Base-by-base conservation (phyloP, 2,888 invertebrate genomes). In the Ichneumon xanthorius region DNA sequence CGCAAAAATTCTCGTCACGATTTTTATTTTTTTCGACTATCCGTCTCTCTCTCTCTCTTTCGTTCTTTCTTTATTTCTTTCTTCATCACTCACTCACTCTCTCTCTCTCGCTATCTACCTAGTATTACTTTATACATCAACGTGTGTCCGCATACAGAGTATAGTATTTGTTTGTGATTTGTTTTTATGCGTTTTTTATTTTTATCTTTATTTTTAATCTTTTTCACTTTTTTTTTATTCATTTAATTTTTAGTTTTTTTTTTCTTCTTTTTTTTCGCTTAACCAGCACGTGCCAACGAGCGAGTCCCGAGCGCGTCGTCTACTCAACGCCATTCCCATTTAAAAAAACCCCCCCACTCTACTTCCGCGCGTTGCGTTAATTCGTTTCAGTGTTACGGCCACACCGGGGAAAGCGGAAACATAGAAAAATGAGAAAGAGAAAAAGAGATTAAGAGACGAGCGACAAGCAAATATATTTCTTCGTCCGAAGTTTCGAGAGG, bases 121-220 rank as follows among this genome's bases (percentile, higher is more conserved):
- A 83, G 76, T 84, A 88, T 89, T 88, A 89, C 88, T 89, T 90
- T 89, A 89, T 90, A 89, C 89, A 90, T 89, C 88, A 87, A 89
- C 88, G 88, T 89, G 87, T 89, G 87, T 90, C 87, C 88, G 88
- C 89, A 87, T 88, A 89, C 87, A 88, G 88, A 88, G 88, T 89
- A 89, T 87, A 89, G 76, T 83, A 80, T 82, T 80, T 48, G 45
- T 80, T 68, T 86, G 77, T 75, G 68, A 61, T 83, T 83, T 53
- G 80, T 67, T 77, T 40, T 40, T 45, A 79, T 78, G 73, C 79
- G 67, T 70, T 65, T 70, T 58, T 76, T 48, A 37, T 78, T 67
- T 67, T 70, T 65, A 37, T 26, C 26, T 67, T 30, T 58, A 48
- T 53, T 48, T 30, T 77, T 72, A 19, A 9, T 26, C 26, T 73